Evolutionary conservation across 2,113 vertebrate species (phyloP), one percentile per base, ranked within the genome.

Genomic region (Labeo catla): DNA sequence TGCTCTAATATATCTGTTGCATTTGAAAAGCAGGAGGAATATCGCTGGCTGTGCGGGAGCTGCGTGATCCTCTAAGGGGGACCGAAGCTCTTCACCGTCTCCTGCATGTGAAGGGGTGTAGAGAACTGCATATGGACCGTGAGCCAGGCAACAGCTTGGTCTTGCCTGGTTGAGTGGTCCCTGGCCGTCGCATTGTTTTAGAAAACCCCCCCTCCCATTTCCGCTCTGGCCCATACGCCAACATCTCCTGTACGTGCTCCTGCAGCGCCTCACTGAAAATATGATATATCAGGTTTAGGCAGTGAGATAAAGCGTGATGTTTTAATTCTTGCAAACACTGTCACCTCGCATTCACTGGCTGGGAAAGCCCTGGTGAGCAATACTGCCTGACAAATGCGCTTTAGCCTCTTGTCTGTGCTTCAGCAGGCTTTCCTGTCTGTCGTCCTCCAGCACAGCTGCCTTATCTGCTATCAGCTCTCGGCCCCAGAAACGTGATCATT

Each of bases 131-230:
- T 93, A 92, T 92, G 94, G 90, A 92, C 88, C 23, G 59, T 76
- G 87, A 91, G 89, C 90, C 87, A 90, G 91, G 91, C 85, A 85
- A 94, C 95, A 95, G 94, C 92, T 95, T 93, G 95, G 90, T 90
- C 92, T 90, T 94, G 85, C 90, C 91, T 92, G 94, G 90, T 93
- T 95, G 93, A 94, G 89, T 95, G 93, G 89, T 92, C 90, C 85
- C 89, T 91, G 91, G 89, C 91, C 88, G 88, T 84, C 63, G 88
- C 87, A 90, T 92, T 94, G 93, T 93, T 93, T 89, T 89, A 77
- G 36, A 83, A 79, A 87, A 66, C 23, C 43, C 74, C 52, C 76
- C 50, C 66, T 50, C 73, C 65, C 66, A 59, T 3, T 49, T 61
- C 81, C 68, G 49, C 66, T 45, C 59, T 54, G 36, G 36, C 43